Percentiles rank a stretch among this genome's conserved stretches.
Conservation (phyloP, 2,113 vertebrate species). For the Ciconia boyciana region DNA sequence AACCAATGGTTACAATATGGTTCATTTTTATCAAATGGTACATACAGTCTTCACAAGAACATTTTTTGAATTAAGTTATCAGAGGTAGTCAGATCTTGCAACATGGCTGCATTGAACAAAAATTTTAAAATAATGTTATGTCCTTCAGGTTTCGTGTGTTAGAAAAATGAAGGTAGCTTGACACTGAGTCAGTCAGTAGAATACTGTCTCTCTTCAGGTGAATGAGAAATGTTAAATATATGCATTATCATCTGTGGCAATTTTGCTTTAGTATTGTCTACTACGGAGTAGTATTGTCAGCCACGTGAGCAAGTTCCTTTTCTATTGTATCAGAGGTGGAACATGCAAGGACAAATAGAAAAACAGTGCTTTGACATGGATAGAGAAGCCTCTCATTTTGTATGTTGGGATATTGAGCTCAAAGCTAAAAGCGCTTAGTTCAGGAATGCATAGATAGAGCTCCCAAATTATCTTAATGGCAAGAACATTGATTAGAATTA, state of each 20-base stretch:
- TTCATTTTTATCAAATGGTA: slow-evolving; percentile 6
- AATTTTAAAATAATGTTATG: neutral
- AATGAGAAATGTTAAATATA: neutral
- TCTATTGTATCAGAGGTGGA: neutral
- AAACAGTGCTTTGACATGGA: neutral
- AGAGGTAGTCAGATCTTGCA: neutral
- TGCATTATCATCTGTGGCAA: neutral
- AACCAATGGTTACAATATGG: neutral
- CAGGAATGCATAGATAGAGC: neutral
- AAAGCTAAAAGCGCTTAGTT: neutral
- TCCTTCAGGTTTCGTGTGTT: neutral
- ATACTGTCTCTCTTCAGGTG: neutral
- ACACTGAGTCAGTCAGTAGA: neutral
- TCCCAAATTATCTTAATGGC: neutral
- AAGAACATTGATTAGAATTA: neutral
- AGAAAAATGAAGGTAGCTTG: neutral
- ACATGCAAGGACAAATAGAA: neutral
- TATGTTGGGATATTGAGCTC: neutral
- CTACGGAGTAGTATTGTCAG: neutral
- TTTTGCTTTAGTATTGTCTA: neutral
- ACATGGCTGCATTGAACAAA: neutral
- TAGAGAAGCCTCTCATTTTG: neutral
- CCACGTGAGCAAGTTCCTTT: neutral
- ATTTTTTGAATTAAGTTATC: neutral
- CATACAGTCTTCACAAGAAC: neutral